Evolutionary conservation across 2,113 vertebrate species (phyloP), one percentile per base, ranked within the genome.

Genomic region (Phalacrocorax carbo): DNA sequence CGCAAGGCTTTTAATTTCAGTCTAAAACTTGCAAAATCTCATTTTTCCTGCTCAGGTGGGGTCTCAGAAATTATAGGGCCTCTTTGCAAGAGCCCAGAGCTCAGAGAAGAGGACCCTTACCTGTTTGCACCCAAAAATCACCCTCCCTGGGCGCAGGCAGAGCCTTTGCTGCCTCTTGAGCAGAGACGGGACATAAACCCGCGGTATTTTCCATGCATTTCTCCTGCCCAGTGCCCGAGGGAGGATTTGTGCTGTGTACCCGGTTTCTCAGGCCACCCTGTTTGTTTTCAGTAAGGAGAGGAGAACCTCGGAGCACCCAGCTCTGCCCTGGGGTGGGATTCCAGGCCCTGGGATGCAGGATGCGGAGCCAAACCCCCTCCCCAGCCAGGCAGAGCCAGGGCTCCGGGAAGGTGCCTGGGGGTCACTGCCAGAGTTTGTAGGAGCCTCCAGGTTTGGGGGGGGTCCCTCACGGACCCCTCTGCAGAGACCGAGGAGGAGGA

Each of bases 401-500:
- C 11, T 15, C 4, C 5, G 2, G 5, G 58, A 15, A 6, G 23
- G 21, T 4, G 0, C 27, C 17, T 11, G 25, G 7, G 10, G 61
- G 57, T 68, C 48, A 13, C 6, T 5, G 18, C 9, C 42, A 4
- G 15, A 15, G 8, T 7, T 34, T 13, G 14, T 23, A 13, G 58
- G 44, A 66, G 19, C 46, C 10, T 19, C 58, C 77, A 6, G 13
- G 10, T 17, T 34, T 42, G n/a, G 52, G 44, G 42, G 42, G 19
- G 48, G 7, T 49, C 36, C 34, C 83, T 2, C 14, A 2, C 0
- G 1, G 46, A 13, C 14, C 52, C 36, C 27, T 3, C 23, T 9
- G 46, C 26, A 14, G 32, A 34, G 54, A 21, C 11, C 5, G 7
- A 21, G 44, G 23, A 10, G 9, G 38, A 2, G 49, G 49, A 20